Conservation (phyloP, 1,140 invertebrate genomes). For the Panagrolaimus sp. region DNA sequence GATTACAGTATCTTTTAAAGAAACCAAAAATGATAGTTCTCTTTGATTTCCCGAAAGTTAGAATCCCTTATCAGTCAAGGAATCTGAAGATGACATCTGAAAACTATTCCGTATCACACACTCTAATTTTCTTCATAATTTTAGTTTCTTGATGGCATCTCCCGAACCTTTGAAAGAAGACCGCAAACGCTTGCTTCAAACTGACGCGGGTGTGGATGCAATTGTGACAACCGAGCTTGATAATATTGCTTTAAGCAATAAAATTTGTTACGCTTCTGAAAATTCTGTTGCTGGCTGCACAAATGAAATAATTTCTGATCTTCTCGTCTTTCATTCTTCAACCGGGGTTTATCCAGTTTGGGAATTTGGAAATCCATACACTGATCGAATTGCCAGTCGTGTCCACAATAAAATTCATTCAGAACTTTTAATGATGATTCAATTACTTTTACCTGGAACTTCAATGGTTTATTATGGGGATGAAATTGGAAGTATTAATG, state of each 20-base stretch:
- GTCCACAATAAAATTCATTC: constrained; percentile 31
- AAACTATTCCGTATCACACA: background rate
- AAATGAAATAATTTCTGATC: constrained; percentile 42
- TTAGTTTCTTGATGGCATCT: constrained; percentile 43
- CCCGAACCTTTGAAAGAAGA: constrained; percentile 36
- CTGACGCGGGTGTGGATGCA: constrained; percentile 32
- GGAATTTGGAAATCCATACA: constrained; percentile 37
- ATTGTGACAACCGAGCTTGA: constrained; percentile 50
- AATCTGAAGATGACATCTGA: no score
- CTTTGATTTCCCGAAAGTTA: constrained; percentile 13
- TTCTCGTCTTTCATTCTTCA: constrained; percentile 28
- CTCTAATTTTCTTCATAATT: constrained; percentile 22
- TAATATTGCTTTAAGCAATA: constrained; percentile 34
- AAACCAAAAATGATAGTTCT: constrained; percentile 16
- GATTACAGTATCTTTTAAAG: no score
- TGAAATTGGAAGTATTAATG: constrained; percentile 28
- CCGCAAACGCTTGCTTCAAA: constrained; percentile 27
- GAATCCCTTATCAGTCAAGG: background rate
- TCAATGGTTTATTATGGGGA: constrained; percentile 47
- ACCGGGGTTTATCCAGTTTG: constrained; percentile 38
- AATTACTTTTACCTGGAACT: constrained; percentile 41
- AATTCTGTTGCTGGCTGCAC: constrained; percentile 33
- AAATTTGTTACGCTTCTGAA: constrained; percentile 32
- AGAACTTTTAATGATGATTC: constrained; percentile 39
- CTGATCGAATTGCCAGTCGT: constrained; percentile 32